Percentiles rank a stretch among this genome's conserved stretches.
These are phyloP conservation scores for Sula dactylatra DNA, from an alignment of 2,113 vertebrate genomes.

Conservation along the genomic window DNA sequence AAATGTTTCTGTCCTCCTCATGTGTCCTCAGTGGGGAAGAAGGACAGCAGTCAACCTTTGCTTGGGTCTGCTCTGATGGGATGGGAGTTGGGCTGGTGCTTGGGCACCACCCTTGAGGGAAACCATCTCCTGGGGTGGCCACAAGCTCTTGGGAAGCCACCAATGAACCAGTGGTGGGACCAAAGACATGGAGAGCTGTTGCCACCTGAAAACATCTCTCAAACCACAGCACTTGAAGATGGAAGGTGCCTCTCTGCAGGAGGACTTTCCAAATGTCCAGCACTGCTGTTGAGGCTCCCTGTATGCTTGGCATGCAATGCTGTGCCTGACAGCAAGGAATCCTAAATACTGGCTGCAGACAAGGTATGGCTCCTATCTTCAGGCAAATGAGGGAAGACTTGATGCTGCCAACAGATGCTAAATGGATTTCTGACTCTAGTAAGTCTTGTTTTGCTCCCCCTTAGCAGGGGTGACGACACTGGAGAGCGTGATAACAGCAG, in stretches of 20 bases:
- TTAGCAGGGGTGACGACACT: background rate
- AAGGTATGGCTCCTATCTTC: too few relatives aligned
- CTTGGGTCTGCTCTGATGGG: background rate
- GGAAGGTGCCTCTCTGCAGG: background rate
- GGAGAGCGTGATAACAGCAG: background rate
- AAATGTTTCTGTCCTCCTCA: background rate
- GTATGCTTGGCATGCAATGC: fast-evolving
- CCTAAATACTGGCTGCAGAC: background rate
- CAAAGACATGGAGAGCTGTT: background rate
- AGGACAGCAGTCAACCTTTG: background rate
- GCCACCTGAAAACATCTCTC: background rate
- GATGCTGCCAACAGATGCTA: background rate
- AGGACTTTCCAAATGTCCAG: background rate
- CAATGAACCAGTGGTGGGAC: background rate
- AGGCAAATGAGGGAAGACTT: background rate
- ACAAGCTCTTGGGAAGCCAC: background rate
- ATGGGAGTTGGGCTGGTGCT: too few relatives aligned
- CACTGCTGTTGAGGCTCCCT: background rate
- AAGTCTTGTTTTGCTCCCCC: background rate
- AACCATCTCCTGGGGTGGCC: background rate
- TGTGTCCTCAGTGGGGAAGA: background rate
- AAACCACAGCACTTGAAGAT: background rate
- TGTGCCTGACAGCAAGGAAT: too few relatives aligned
- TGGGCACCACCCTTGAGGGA: fast-evolving
- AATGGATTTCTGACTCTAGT: background rate